phyloP scores from a whole-genome alignment of 2,113 vertebrate genomes.

The Oenanthe melanoleuca region DNA sequence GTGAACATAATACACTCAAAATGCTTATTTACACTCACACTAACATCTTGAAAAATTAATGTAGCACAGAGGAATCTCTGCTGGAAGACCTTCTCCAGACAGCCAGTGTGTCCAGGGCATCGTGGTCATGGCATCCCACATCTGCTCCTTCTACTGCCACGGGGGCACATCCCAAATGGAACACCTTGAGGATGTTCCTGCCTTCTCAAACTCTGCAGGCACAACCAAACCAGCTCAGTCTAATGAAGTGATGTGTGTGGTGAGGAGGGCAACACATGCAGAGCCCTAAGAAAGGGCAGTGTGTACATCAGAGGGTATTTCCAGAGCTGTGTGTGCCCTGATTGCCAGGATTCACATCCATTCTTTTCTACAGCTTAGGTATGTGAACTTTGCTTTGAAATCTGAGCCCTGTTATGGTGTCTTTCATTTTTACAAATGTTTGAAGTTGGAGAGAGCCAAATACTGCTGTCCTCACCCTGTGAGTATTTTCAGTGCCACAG shows the following conservation, averaged over 20 bases:
- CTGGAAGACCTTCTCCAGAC: slow-evolving; percentile 16
- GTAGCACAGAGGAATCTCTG: slow-evolving; percentile 10
- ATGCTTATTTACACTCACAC: slow-evolving; percentile 45
- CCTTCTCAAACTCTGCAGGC: not conserved
- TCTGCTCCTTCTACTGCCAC: slow-evolving; percentile 5
- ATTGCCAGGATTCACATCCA: not conserved
- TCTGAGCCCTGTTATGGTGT: not conserved
- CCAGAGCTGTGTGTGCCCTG: not conserved
- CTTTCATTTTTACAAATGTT: slow-evolving; percentile 10
- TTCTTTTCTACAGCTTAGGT: not conserved
- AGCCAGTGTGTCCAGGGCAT: not conserved
- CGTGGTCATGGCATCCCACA: not conserved
- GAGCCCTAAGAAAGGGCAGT: not conserved
- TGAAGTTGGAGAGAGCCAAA: not conserved
- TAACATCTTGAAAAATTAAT: slow-evolving; percentile 44
- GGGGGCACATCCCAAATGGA: not conserved
- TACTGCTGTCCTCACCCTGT: not conserved
- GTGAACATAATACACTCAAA: slow-evolving; percentile 10
- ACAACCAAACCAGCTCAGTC: not conserved
- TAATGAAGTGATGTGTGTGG: slow-evolving; percentile 29
- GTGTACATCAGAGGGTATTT: not conserved
- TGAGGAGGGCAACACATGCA: not conserved
- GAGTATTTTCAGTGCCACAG: not conserved
- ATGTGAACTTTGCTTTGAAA: slow-evolving; percentile 14
- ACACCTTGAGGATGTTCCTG: not conserved